Evolutionary conservation across 2,113 vertebrate species (phyloP), one percentile per base, ranked within the genome.

Genomic region (Triplophysa dalaica): DNA sequence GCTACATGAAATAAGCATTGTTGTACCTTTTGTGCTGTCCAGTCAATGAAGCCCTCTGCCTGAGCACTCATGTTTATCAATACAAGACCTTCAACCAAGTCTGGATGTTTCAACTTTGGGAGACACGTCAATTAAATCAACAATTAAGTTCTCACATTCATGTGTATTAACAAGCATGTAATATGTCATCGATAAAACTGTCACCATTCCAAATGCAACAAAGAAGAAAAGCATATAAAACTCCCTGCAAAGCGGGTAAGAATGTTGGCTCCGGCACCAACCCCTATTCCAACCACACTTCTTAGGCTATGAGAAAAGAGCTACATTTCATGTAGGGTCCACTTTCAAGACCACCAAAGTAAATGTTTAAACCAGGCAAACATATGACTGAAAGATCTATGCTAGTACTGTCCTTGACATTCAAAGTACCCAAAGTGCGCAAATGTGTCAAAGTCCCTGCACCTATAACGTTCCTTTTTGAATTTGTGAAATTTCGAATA

Each of bases 41-140:
- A 94, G 86, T 97, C 95, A 86, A 98, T 94, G 90, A 96, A 90
- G 48, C 96, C 95, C 86, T 97, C 95, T 5, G 95, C 94, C 66
- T 92, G 94, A 1, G 95, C 93, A 86, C 96, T 97, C 87, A 98
- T 94, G 41, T 98, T 98, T 88, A 98, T 95, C 78, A 99, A 94
- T 73, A 97, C 93, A 24, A 99, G 87, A 54, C 97, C 97, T 43
- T 98, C 96, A 81, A 97, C 95, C 93, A 96, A 88, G 22, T 97
- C 95, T 0, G 96, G 86, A 4, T 98, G 90, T 86, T 97, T 95
- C 78, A 99, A 89, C 97, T 98, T 86, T 1, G 89, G 84, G 11
- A 50, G 33, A 81, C 69, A 33, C 13, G 85, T 45, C 3, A 1
- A 56, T 45, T 22, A 73, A n/a, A 22, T 3, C 73, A 10, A 65